Evolutionary conservation across 2,888 invertebrate genomes (phyloP).

Genomic region (Hypomecis atomaria): DNA sequence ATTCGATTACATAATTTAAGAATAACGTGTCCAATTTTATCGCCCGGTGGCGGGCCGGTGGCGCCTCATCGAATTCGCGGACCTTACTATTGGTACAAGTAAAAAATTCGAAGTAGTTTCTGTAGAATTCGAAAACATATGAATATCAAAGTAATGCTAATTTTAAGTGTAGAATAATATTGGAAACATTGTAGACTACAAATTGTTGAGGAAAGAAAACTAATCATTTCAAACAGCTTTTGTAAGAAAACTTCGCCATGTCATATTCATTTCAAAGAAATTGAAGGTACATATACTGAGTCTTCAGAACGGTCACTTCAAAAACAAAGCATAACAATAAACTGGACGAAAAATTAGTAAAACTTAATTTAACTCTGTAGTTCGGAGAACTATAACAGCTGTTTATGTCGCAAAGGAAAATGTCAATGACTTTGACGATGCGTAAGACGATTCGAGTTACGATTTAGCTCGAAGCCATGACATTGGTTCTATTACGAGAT

Average conservation of each 20-base stretch:
- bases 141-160: no score
- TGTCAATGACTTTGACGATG: conserved; percentile 42
- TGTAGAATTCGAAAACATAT: no score
- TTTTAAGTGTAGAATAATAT: no score
- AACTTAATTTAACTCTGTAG: neutral
- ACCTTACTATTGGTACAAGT: conserved; percentile 46
- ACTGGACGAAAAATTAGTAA: neutral
- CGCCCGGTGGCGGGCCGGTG: conserved; percentile 58
- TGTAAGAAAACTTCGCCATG: neutral
- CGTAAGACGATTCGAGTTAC: conserved; percentile 41
- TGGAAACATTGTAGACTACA: no score
- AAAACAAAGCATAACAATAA: neutral
- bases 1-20: conserved; percentile 77
- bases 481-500: conserved; percentile 41
- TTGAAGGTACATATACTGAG: neutral
- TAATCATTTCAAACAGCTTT: neutral
- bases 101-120: conserved; percentile 5
- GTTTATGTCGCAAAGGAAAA: conserved; percentile 31
- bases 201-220: no score
- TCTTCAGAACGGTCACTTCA: conserved; percentile 1
- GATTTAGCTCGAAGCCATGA: conserved; percentile 42
- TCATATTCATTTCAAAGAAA: conserved; percentile 1
- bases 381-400: conserved; percentile 36
- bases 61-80: conserved; percentile 59
- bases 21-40: conserved; percentile 55